Evolutionary conservation across 2,888 invertebrate species (phyloP).

Genomic region (Priapulus caudatus): DNA sequence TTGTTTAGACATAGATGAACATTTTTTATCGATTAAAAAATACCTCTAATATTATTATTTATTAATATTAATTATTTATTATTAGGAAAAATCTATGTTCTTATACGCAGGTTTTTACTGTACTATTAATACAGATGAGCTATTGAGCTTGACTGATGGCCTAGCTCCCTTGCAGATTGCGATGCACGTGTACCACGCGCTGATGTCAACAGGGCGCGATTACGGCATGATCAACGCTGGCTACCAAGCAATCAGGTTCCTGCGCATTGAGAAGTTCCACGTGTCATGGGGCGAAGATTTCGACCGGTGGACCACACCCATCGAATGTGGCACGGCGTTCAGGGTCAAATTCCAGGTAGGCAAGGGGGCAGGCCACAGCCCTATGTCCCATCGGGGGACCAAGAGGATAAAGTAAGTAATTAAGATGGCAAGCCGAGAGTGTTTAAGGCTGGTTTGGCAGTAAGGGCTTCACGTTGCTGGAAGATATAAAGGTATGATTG

Average conservation of each 20-base stretch:
- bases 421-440: too few species aligned
- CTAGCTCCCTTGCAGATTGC: slow-evolving; percentile 64
- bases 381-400: too few species aligned
- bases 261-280: slow-evolving; percentile 1
- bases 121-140: too few species aligned
- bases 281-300: not conserved
- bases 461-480: too few species aligned
- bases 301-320: slow-evolving; percentile 45
- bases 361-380: too few species aligned
- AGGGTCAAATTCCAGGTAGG: slow-evolving; percentile 47
- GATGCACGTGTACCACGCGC: slow-evolving; percentile 78
- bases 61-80: too few species aligned
- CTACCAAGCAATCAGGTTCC: slow-evolving; percentile 41
- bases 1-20: not conserved
- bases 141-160: too few species aligned
- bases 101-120: too few species aligned
- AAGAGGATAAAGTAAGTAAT: too few species aligned
- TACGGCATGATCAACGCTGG: slow-evolving; percentile 84
- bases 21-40: not conserved
- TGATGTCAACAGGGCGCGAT: slow-evolving; percentile 72
- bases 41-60: slow-evolving; percentile 31
- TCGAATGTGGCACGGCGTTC: slow-evolving; percentile 52
- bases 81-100: too few species aligned
- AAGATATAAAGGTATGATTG: too few species aligned
- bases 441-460: too few species aligned